Evolutionary conservation across 2,113 vertebrate genomes (phyloP).

Genomic region (Axis porcinus): DNA sequence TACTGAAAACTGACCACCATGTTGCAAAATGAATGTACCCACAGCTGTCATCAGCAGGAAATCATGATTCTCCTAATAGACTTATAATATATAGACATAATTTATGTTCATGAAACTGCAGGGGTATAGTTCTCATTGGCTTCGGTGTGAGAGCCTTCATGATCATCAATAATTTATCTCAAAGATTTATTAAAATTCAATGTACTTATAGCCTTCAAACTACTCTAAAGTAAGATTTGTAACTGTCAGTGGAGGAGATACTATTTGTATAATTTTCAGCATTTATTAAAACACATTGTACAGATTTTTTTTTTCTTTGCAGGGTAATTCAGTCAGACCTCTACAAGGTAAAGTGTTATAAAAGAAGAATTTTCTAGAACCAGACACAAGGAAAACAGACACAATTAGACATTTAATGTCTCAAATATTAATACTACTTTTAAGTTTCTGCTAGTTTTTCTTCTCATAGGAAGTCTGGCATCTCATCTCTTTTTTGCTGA

Average conservation of each 20-base stretch:
- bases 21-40: constrained; percentile 56
- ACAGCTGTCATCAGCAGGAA: constrained; percentile 60
- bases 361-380: neutral
- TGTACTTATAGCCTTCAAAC: constrained; percentile 19
- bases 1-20: constrained; percentile 55
- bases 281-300: constrained; percentile 23
- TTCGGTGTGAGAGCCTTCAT: constrained; percentile 40
- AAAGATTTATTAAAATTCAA: constrained; percentile 58
- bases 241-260: neutral
- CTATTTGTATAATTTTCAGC: neutral
- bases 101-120: constrained; percentile 70
- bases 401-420: neutral
- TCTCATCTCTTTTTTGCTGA: neutral
- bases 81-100: constrained; percentile 47
- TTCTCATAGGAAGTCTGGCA: neutral
- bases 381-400: neutral
- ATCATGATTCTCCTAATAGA: constrained; percentile 56
- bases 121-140: constrained; percentile 38
- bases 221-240: constrained; percentile 13
- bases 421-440: neutral
- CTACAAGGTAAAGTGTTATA: neutral
- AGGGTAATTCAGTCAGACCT: neutral
- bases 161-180: constrained; percentile 66
- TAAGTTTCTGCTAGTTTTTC: neutral
- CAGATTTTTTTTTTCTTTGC: neutral